phyloP scores from a whole-genome alignment of 2,888 invertebrate species.

The Yponomeuta plumbellus region DNA sequence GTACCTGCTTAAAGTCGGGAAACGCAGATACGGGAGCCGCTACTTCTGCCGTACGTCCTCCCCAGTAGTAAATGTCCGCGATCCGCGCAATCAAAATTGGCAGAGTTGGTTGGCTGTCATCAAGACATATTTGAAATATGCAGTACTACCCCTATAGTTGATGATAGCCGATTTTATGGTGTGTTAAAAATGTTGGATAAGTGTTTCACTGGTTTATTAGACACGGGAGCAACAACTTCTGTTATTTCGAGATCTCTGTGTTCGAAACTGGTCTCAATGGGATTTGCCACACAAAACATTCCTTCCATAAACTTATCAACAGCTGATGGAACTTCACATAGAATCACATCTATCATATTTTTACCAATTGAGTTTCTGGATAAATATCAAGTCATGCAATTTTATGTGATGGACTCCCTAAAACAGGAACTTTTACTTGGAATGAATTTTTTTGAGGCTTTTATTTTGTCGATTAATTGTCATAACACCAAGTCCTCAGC shows the following conservation, averaged over 20 bases:
- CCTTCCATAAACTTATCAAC: not conserved
- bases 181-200: slow-evolving; percentile 16
- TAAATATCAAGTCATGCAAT: no score
- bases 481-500: no score
- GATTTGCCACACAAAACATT: slow-evolving; percentile 15
- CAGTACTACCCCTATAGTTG: slow-evolving; percentile 10
- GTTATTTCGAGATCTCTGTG: slow-evolving; percentile 17
- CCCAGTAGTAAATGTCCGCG: slow-evolving; percentile 11
- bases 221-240: slow-evolving; percentile 20
- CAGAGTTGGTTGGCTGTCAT: slow-evolving; percentile 17
- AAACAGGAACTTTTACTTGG: no score
- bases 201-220: slow-evolving; percentile 18
- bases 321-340: no score
- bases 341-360: no score
- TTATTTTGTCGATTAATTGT: no score
- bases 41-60: slow-evolving; percentile 18
- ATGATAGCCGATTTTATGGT: slow-evolving; percentile 20
- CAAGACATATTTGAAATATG: slow-evolving; percentile 13
- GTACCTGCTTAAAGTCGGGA: slow-evolving; percentile 21
- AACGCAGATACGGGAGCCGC: slow-evolving; percentile 18
- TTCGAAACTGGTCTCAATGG: slow-evolving; percentile 11
- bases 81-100: slow-evolving; percentile 16
- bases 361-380: no score
- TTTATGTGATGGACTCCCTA: no score
- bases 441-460: no score